Evolutionary conservation across 2,113 vertebrate species (phyloP), one percentile per base, ranked within the genome.

Genomic region (Calyptomena viridis): DNA sequence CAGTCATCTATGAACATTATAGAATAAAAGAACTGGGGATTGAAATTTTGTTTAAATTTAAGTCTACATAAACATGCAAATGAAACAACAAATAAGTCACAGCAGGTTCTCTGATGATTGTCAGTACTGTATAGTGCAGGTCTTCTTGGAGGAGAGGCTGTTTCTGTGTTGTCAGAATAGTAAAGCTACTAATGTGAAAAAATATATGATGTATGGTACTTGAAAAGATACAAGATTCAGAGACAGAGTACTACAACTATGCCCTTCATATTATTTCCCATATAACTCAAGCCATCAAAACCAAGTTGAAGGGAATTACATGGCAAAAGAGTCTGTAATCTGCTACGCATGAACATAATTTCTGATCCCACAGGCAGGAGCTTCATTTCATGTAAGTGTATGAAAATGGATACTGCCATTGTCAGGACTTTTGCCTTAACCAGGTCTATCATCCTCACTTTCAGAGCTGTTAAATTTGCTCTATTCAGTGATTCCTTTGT

Each of bases 91-190:
- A 89, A 49, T 46, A 69, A 87, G 87, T 94, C 55, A 89, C 35
- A 92, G 75, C 40, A 94, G 71, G 78, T 94, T 95, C 94, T 30
- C 89, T 2, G 58, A 78, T 77, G 97, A 98, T 98, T 98, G 98
- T 98, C 98, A 97, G 67, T 73, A 97, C 80, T 83, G 94, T 73
- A 85, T 14, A 75, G 72, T 78, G 93, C 89, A 96, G 79, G 40
- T 75, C 72, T 92, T 95, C 66, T 92, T 89, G 42, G 31, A 73
- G 17, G 2, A 88, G 77, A 58, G 58, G 40, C 18, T 66, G 52
- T 66, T 96, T 96, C 85, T 87, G 62, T 64, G 35, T 62, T 83
- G 72, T 80, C 39, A 87, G 90, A 86, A 89, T 12, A 95, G 39
- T 85, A 93, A 92, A 96, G 86, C 40, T 24, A 84, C 49, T 59